Base-by-base conservation (phyloP, 2,113 vertebrate species). In the Thamnaconus septentrionalis region DNA sequence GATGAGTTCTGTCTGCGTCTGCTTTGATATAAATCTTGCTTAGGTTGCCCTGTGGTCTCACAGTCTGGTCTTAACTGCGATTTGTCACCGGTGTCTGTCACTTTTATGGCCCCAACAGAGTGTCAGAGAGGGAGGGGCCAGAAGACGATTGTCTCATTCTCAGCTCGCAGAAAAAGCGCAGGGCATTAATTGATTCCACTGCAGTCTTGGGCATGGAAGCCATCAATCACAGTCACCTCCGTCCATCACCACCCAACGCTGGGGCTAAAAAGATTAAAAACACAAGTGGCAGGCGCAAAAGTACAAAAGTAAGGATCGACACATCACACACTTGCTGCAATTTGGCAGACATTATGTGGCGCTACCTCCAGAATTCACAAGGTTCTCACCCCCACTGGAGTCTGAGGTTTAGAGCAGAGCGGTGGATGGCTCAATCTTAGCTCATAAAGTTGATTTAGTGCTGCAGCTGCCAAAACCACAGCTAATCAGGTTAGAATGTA, bases 131-230 rank as follows among this genome's bases (percentile, higher is more conserved):
- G 9, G 42, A 12, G 5, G 6, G 4, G 50, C 47, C 53, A 8
- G 62, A 40, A 62, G 48, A 58, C 72, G 67, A 81, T 79, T 64
- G 67, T 76, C 73, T 79, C 56, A 56, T 78, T 84, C 71, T 53
- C 69, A 71, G 62, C n/a, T 75, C 69, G 43, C 54, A 39, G 52
- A 42, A 61, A 61, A 41, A 53, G 50, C 8, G 0, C 6, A 0
- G 12, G 8, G 10, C 42, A 69, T 52, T 74, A 74, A 87, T 74
- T 81, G 78, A 83, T 78, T 77, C 39, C 46, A 58, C 64, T 71
- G 56, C 11, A 73, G 73, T 46, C 31, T 49, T 46, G 39, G 10
- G 43, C 62, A 43, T 3, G n/a, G 56, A 53, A 40, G 39, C 45
- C 57, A 76, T 87, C 56, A 31, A 54, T 85, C 80, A 75, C 43